Conservation (phyloP, 2,888 invertebrate species). For the Nephrotoma guestfalica region DNA sequence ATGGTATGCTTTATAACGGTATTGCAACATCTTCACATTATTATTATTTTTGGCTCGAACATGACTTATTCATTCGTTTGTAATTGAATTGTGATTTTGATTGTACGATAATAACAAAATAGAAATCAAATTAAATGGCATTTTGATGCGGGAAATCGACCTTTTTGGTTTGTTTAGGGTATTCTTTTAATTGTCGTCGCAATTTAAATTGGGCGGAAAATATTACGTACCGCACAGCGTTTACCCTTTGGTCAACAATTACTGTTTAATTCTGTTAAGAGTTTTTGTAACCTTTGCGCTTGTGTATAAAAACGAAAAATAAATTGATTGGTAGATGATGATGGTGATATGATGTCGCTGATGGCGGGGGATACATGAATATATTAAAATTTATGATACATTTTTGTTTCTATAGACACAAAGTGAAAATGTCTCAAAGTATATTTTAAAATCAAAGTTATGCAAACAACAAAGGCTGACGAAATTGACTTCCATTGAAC, state of each 20-base stretch:
- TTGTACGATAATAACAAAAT: not conserved
- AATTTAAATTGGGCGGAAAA: not conserved
- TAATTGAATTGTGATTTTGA: not conserved
- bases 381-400: no score
- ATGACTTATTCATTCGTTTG: not conserved
- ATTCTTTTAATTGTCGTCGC: not conserved
- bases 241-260: not conserved
- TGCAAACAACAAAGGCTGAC: no score
- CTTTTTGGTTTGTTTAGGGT: not conserved
- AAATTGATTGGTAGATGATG: no score
- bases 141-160: not conserved
- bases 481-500: no score
- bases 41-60: not conserved
- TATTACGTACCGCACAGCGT: not conserved
- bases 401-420: no score
- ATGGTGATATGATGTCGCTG: no score
- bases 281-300: not conserved
- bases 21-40: not conserved
- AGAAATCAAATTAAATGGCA: not conserved
- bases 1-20: not conserved
- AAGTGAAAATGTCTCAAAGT: no score
- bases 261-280: not conserved
- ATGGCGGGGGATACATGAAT: no score
- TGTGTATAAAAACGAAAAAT: no score
- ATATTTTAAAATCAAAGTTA: no score